phyloP scores from a whole-genome alignment of 2,888 invertebrate species.

The Meghimatium bilineatum region DNA sequence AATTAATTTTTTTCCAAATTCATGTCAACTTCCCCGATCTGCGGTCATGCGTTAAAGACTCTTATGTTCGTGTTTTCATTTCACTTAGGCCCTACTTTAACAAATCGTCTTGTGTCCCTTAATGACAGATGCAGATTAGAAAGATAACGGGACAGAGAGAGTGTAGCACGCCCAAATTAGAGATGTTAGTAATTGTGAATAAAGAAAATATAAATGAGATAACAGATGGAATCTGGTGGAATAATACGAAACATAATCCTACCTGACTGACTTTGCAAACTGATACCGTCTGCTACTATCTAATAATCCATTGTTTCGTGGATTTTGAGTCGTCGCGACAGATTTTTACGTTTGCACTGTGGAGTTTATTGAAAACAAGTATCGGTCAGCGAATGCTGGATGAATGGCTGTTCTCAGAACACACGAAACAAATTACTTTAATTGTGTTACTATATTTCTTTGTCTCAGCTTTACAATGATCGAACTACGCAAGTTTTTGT shows the following conservation, averaged over 20 bases:
- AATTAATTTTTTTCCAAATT: no score
- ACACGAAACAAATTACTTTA: neutral
- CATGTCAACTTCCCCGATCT: no score
- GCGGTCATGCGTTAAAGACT: no score
- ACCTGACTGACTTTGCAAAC: neutral
- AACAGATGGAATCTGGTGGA: neutral
- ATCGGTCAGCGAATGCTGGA: neutral
- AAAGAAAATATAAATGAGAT: neutral
- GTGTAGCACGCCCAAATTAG: neutral
- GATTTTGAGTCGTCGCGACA: neutral
- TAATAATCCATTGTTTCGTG: conserved; percentile 3
- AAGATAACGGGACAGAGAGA: neutral
- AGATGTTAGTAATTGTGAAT: no score
- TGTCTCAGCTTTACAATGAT: neutral
- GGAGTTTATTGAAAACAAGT: neutral
- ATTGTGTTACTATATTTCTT: neutral
- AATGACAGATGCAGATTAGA: neutral
- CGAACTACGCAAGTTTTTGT: no score
- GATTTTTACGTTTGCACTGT: neutral
- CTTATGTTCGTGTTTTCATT: no score
- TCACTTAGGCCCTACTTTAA: no score
- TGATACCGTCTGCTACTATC: neutral
- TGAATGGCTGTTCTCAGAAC: neutral
- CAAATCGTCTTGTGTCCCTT: neutral
- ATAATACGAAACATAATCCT: conserved; percentile 1